Evolutionary conservation across 2,888 invertebrate genomes (phyloP).

Genomic region (Polietes domitor): DNA sequence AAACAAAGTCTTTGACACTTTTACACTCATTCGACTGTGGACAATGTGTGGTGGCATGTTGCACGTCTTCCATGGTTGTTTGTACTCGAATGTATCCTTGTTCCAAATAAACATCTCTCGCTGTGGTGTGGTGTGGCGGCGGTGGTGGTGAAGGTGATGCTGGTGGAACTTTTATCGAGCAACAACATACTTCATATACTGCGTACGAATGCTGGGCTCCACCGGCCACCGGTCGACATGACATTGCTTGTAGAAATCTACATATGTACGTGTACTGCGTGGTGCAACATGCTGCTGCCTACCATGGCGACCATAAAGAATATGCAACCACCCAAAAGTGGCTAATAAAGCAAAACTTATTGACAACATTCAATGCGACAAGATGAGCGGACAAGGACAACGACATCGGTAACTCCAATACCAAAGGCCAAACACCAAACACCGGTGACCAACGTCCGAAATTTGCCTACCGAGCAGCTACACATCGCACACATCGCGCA

Average conservation of each 20-base stretch:
- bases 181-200: background rate
- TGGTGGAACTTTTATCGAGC: background rate
- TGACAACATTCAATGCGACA: conserved; percentile 76
- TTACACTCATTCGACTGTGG: conserved; percentile 16
- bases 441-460: conserved; percentile 45
- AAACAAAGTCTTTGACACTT: conserved; percentile 38
- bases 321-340: conserved; percentile 79
- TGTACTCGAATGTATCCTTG: background rate
- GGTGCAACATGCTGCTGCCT: conserved; percentile 14
- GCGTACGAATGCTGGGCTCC: background rate
- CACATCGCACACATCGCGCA: conserved; percentile 40
- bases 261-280: conserved; percentile 16
- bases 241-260: conserved; percentile 42
- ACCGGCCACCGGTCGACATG: background rate
- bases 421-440: background rate
- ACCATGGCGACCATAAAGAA: conserved; percentile 63
- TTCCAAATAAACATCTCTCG: background rate
- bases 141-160: no score
- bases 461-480: conserved; percentile 52
- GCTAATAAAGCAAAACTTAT: conserved; percentile 80
- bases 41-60: conserved; percentile 37
- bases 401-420: conserved; percentile 27
- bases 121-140: background rate
- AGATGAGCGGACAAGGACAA: conserved; percentile 49
- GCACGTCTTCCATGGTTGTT: background rate